Evolutionary conservation across 2,797 vertebrate genomes (phyloP).

Genomic region (Macrochelys suwanniensis): DNA sequence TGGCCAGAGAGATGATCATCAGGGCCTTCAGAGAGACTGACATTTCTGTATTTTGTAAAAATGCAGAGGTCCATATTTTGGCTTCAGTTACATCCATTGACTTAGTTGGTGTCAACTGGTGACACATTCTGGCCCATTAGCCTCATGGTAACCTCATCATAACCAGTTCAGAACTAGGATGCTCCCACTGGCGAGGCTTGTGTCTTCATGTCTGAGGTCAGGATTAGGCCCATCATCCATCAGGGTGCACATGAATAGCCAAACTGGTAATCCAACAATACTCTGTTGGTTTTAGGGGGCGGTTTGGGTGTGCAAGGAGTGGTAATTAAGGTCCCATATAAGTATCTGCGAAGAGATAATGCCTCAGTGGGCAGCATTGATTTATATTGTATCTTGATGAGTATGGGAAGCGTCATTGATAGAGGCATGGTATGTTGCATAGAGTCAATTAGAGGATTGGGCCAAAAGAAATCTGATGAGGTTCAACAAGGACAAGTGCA

Average conservation of each 20-base stretch:
- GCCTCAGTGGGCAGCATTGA: not conserved
- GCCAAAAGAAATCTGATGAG: too few species aligned
- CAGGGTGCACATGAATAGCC: not conserved
- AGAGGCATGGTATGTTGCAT: not conserved
- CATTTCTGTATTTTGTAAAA: not conserved
- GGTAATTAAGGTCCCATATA: not conserved
- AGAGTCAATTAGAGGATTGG: too few species aligned
- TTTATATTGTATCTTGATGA: not conserved
- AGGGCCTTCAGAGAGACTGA: not conserved
- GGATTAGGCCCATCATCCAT: not conserved
- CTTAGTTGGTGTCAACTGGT: not conserved
- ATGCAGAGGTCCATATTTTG: not conserved
- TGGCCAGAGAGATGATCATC: fast-evolving
- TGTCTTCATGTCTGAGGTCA: not conserved
- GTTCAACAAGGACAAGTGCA: too few species aligned
- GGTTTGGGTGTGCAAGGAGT: not conserved
- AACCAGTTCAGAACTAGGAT: not conserved
- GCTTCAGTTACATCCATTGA: not conserved
- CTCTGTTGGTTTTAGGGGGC: not conserved
- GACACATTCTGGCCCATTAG: not conserved
- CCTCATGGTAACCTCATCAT: not conserved
- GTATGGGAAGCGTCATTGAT: not conserved
- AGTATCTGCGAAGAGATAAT: not conserved
- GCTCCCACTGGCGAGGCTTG: not conserved
- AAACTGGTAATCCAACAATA: not conserved